Conservation (phyloP, 2,113 vertebrate species). For the Gobio gobio region DNA sequence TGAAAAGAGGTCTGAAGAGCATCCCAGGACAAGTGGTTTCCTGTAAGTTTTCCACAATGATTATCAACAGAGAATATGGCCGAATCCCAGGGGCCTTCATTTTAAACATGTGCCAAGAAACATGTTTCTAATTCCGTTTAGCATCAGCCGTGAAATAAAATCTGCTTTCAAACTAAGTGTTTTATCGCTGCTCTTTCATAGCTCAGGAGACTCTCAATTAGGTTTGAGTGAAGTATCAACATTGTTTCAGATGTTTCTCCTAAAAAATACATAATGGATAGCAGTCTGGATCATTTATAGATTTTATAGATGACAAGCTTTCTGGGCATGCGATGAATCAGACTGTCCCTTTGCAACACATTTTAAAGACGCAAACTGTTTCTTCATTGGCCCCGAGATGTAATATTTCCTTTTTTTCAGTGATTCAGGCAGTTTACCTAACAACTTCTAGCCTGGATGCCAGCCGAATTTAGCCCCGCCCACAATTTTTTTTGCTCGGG, state of each 20-base stretch:
- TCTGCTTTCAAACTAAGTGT: neutral
- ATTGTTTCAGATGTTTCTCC: neutral
- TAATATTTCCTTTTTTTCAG: constrained; percentile 5
- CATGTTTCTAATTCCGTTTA: constrained; percentile 4
- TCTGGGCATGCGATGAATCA: constrained; percentile 18
- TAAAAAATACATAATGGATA: neutral
- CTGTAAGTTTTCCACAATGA: constrained; percentile 34
- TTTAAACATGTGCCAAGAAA: constrained; percentile 13
- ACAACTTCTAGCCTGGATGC: too few relatives aligned
- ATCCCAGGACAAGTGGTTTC: constrained; percentile 42
- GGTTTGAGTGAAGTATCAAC: neutral
- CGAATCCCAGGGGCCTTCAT: neutral
- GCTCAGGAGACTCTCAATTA: neutral
- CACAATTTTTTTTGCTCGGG: too few relatives aligned
- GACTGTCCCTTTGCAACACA: neutral
- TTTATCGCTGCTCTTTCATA: neutral
- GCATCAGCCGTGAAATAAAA: neutral
- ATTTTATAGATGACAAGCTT: constrained; percentile 25
- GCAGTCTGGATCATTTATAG: neutral
- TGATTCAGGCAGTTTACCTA: neutral
- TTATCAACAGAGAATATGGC: constrained; percentile 21
- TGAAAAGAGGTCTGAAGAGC: constrained; percentile 13
- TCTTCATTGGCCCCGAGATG: neutral
- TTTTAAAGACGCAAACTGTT: constrained; percentile 14
- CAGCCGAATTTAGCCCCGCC: too few relatives aligned